phyloP scores from a whole-genome alignment of 1,140 invertebrate genomes.

The Asobara japonica region DNA sequence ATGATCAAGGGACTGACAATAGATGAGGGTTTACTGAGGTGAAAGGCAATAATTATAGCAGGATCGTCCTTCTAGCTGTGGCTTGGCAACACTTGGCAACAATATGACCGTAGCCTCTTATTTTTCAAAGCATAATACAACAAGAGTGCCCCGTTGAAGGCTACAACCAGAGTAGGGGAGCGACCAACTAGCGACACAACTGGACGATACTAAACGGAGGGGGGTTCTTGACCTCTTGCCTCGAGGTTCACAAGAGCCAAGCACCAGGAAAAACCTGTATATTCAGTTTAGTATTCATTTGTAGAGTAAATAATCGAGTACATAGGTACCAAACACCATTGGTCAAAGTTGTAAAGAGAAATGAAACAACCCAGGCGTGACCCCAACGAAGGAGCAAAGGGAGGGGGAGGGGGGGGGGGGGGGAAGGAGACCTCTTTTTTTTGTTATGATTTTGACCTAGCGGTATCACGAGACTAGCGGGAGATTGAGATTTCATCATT shows the following conservation, averaged over 20 bases:
- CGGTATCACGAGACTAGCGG: neutral
- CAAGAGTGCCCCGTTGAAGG: neutral
- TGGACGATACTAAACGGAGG: neutral
- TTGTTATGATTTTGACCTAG: slow-evolving; percentile 1
- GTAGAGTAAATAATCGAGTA: too few species aligned
- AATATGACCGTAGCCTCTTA: slow-evolving; percentile 6
- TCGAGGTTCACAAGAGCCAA: neutral
- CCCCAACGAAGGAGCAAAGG: neutral
- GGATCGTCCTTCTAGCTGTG: slow-evolving; percentile 1
- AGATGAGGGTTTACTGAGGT: neutral
- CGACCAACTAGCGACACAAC: neutral
- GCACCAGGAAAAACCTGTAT: slow-evolving; percentile 5
- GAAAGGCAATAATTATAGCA: slow-evolving; percentile 1
- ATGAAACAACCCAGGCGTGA: neutral
- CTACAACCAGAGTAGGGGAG: slow-evolving; percentile 9
- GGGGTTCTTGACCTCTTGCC: slow-evolving; percentile 10
- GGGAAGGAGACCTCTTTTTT: too few species aligned
- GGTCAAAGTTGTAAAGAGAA: neutral
- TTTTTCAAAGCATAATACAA: neutral
- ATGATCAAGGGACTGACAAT: neutral
- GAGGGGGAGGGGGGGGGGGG: too few species aligned
- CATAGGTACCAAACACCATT: neutral
- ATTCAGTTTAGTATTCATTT: neutral
- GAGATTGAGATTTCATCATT: neutral
- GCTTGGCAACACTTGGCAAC: neutral